Percentiles rank a stretch among this genome's conserved stretches.
These are phyloP conservation scores for Glandiceps talaboti DNA, from an alignment of 53 echinoderm and acorn worm genomes.

Conservation along the genomic window DNA sequence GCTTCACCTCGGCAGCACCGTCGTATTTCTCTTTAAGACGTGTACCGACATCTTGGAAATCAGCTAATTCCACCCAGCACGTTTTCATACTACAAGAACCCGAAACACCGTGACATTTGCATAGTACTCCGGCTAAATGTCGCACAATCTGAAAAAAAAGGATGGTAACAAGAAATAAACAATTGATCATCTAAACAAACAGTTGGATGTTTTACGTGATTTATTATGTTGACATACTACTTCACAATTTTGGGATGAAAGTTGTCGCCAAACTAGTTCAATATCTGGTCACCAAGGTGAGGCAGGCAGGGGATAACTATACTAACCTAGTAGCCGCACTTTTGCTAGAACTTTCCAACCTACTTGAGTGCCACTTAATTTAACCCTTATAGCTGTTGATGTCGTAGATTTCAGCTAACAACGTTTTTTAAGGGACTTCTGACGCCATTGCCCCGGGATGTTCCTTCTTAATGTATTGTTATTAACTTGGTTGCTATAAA, in stretches of 20 bases:
- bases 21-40: slow-evolving; percentile 87
- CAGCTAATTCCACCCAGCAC: slow-evolving; percentile 73
- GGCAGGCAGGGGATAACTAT: no score
- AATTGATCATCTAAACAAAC: no score
- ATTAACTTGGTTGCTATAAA: background rate
- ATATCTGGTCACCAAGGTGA: no score
- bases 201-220: no score
- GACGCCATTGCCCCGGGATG: background rate
- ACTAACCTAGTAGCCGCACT: no score
- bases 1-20: slow-evolving; percentile 63
- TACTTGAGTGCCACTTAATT: background rate
- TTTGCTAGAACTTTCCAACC: background rate
- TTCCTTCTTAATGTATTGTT: background rate
- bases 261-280: no score
- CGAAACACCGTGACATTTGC: slow-evolving; percentile 98
- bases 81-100: slow-evolving; percentile 95
- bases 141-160: slow-evolving; percentile 55
- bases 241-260: no score
- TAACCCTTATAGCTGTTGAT: background rate
- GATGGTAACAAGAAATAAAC: background rate
- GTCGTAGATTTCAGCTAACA: background rate
- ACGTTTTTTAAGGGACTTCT: background rate
- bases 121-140: slow-evolving; percentile 55
- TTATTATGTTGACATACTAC: no score
- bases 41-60: slow-evolving; percentile 56